Percentiles rank a stretch among this genome's conserved stretches.
Evolutionary conservation across 1,140 invertebrate species (phyloP).

Genomic region (Galleria mellonella): DNA sequence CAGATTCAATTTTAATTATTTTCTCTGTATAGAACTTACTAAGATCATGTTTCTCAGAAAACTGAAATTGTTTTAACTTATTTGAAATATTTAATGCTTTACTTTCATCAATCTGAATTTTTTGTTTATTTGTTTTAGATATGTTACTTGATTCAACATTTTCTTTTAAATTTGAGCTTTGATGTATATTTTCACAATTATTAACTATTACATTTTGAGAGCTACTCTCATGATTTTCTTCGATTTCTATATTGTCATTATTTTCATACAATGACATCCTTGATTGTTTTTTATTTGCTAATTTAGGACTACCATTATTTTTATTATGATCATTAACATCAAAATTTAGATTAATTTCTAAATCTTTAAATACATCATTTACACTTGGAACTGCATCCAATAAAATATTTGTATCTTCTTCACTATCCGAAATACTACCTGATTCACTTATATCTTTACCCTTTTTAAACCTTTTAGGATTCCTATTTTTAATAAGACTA

Average conservation of each 20-base stretch:
- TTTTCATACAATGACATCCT: constrained; percentile 1
- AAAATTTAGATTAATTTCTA: constrained; percentile 49
- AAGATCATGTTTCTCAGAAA: constrained; percentile 38
- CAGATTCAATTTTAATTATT: not conserved
- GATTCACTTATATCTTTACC: constrained; percentile 4
- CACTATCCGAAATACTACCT: constrained; percentile 11
- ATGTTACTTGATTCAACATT: no score
- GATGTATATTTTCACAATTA: not conserved
- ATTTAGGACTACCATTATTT: constrained; percentile 5
- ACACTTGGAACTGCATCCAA: constrained; percentile 64
- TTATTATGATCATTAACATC: constrained; percentile 10
- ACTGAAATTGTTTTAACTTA: constrained; percentile 63
- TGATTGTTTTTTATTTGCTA: constrained; percentile 4
- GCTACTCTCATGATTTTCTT: not conserved
- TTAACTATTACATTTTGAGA: not conserved
- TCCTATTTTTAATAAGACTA: constrained; percentile 25
- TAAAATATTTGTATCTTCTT: constrained; percentile 26
- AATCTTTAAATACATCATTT: constrained; percentile 53
- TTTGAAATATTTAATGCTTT: constrained; percentile 23
- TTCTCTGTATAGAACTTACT: constrained; percentile 37
- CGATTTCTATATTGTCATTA: constrained; percentile 6
- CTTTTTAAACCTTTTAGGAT: constrained; percentile 15
- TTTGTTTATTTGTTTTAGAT: not conserved
- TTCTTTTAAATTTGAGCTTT: not conserved
- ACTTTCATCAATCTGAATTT: constrained; percentile 4